Percentiles rank a stretch among this genome's conserved stretches.
These are phyloP conservation scores for Emydura subglobosa DNA, from an alignment of 2,113 vertebrate species.

Conservation along the genomic window DNA sequence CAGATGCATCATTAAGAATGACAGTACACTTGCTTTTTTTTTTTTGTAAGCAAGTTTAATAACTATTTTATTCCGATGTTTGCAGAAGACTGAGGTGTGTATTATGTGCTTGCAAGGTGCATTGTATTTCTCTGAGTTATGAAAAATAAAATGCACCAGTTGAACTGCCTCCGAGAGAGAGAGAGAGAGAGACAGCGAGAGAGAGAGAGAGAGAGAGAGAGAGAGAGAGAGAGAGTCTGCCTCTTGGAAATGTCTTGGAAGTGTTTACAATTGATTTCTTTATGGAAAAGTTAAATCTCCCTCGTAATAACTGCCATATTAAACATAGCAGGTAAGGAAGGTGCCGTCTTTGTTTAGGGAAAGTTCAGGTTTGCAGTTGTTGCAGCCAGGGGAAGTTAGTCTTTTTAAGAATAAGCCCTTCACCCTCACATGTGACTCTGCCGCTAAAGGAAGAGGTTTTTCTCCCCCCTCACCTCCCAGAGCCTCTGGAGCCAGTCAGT, in stretches of 20 bases:
- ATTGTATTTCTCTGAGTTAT: neutral
- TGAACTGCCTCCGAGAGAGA: neutral
- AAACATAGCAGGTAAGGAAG: neutral
- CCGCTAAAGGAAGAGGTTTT: neutral
- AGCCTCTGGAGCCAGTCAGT: neutral
- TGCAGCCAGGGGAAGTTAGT: neutral
- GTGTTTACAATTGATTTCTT: neutral
- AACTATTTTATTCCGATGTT: neutral
- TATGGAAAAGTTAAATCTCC: neutral
- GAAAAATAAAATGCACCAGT: neutral
- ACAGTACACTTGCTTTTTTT: neutral
- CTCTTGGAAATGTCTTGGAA: neutral
- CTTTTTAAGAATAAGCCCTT: accelerated
- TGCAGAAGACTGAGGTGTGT: neutral
- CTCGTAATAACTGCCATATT: neutral
- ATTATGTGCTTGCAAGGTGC: neutral
- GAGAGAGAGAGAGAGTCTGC: no score
- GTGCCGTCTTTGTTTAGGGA: neutral
- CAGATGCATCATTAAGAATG: neutral
- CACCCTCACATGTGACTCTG: neutral
- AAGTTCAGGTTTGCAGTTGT: neutral
- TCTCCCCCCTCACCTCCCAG: neutral
- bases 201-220: no score
- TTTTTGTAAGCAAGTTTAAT: neutral
- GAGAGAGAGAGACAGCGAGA: no score